Evolutionary conservation across 2,888 invertebrate species (phyloP).

Genomic region (Orthosia cruda): DNA sequence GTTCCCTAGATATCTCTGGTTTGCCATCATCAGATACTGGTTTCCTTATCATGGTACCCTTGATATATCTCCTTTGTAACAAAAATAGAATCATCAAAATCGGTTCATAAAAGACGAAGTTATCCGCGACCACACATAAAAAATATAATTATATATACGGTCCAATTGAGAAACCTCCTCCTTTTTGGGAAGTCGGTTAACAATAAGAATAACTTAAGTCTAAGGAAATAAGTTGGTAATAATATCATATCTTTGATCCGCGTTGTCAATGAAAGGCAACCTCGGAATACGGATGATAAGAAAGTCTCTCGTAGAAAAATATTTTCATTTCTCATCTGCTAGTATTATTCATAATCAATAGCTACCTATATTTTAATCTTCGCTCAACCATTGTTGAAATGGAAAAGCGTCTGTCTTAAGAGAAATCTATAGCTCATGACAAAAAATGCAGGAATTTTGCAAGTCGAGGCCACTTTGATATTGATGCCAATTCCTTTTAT

Average conservation of each 20-base stretch:
- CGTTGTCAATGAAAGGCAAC: conserved; percentile 24
- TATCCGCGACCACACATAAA: no score
- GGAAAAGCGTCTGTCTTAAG: conserved; percentile 55
- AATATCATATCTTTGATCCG: conserved; percentile 21
- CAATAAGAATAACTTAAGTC: not conserved
- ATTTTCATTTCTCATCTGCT: conserved; percentile 58
- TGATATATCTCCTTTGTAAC: no score
- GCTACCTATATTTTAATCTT: conserved; percentile 64
- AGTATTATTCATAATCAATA: conserved; percentile 62
- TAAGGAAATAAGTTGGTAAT: conserved; percentile 1
- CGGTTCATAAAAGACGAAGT: no score
- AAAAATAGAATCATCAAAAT: no score
- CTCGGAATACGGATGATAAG: conserved; percentile 57
- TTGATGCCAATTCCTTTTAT: conserved; percentile 56
- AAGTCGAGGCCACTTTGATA: conserved; percentile 40
- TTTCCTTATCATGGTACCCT: no score
- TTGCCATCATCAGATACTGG: no score
- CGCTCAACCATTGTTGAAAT: conserved; percentile 58
- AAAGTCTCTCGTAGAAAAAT: conserved; percentile 48
- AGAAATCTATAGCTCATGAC: conserved; percentile 30
- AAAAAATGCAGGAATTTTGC: conserved; percentile 51
- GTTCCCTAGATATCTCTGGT: no score
- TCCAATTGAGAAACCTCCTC: no score
- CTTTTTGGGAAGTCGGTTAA: no score
- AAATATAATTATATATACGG: no score